These are phyloP conservation scores for Phymatocera aterrima DNA, from an alignment of 2,888 invertebrate species.

Conservation along the genomic window DNA sequence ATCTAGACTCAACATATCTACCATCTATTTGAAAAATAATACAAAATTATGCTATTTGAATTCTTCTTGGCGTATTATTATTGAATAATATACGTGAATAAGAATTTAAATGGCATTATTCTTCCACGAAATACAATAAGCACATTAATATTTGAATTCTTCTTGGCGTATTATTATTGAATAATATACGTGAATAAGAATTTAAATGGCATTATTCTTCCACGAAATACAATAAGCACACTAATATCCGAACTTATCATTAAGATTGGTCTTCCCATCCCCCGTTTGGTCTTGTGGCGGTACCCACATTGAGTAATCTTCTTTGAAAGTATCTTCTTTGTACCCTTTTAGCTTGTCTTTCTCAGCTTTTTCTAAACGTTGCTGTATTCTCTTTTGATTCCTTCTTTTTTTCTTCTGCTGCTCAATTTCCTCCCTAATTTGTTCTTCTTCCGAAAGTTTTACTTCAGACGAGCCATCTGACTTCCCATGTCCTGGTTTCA, in stretches of 20 bases:
- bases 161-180: too few species aligned
- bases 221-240: neutral
- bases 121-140: neutral
- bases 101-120: too few species aligned
- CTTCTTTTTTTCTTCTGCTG: conserved; percentile 49
- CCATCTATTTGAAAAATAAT: neutral
- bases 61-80: too few species aligned
- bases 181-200: too few species aligned
- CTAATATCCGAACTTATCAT: conserved; percentile 88
- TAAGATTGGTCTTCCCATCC: conserved; percentile 86
- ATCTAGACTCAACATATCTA: neutral
- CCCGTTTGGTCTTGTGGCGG: conserved; percentile 86
- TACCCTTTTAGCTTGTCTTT: conserved; percentile 68
- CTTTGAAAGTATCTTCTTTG: conserved; percentile 70
- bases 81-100: too few species aligned
- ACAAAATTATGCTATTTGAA: neutral
- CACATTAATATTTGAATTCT: conserved; percentile 84
- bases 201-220: too few species aligned
- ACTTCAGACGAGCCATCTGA: neutral
- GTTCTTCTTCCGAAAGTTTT: conserved; percentile 14
- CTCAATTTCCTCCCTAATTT: conserved; percentile 9
- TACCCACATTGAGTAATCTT: conserved; percentile 87
- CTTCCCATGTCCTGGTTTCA: conserved; percentile 48
- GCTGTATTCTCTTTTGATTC: conserved; percentile 55
- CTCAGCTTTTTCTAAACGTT: conserved; percentile 64